Percentiles rank a stretch among this genome's conserved stretches.
Evolutionary conservation across 2,113 vertebrate genomes (phyloP).

Genomic region (Gasterosteus nipponicus): DNA sequence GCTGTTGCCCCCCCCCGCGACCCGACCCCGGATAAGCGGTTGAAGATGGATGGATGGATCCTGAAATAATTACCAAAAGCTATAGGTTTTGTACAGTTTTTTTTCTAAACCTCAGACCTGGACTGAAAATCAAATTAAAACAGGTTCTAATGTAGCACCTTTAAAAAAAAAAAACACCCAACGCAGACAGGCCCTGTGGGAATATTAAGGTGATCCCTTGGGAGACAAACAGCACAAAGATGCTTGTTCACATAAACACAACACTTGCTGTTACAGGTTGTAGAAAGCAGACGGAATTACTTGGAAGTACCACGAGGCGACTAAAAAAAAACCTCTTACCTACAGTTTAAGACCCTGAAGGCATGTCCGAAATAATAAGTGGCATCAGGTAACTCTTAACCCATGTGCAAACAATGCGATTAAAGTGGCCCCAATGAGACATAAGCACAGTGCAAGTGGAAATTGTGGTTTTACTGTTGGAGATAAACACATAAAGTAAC

Average conservation of each 20-base stretch:
- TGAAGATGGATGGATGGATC: too few species aligned
- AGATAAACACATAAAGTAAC: background rate
- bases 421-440: background rate
- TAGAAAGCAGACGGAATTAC: slow-evolving; percentile 12
- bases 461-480: background rate
- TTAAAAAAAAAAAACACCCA: background rate
- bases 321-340: background rate
- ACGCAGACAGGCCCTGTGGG: background rate
- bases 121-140: slow-evolving; percentile 34
- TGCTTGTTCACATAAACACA: slow-evolving; percentile 21
- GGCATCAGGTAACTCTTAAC: background rate
- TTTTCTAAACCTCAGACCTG: background rate
- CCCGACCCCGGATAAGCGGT: too few species aligned
- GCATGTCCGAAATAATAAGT: background rate
- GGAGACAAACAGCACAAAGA: slow-evolving; percentile 16
- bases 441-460: background rate
- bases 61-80: background rate
- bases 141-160: background rate
- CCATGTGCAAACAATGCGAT: background rate
- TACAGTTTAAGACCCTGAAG: background rate
- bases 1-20: too few species aligned
- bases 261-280: background rate
- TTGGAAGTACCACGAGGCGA: background rate
- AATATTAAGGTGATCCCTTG: slow-evolving; percentile 18
- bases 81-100: background rate